phyloP scores from a whole-genome alignment of 2,113 vertebrate species.

The Salvelinus fontinalis region DNA sequence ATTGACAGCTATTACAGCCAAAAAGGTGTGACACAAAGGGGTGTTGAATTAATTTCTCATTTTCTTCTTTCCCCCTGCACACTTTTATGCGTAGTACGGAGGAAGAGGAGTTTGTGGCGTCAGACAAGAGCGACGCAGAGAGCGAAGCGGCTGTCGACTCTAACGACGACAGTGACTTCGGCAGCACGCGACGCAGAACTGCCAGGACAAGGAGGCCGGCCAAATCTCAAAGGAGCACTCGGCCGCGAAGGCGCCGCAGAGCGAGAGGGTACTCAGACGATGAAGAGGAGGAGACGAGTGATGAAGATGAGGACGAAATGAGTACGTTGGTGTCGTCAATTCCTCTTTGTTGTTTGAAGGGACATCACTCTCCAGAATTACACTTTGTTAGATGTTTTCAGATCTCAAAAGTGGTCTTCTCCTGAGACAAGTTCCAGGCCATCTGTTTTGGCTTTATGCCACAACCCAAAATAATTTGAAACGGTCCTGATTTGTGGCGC shows the following conservation, averaged over 20 bases:
- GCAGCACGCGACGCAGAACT: slow-evolving; percentile 62
- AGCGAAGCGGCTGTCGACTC: slow-evolving; percentile 82
- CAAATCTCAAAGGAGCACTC: slow-evolving; percentile 66
- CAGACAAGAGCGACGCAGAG: slow-evolving; percentile 84
- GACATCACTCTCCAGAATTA: too few relatives aligned
- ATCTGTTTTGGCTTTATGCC: too few relatives aligned
- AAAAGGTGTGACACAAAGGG: neutral
- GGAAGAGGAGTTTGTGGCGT: slow-evolving; percentile 83
- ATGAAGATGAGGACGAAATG: slow-evolving; percentile 74
- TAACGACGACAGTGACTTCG: slow-evolving; percentile 82
- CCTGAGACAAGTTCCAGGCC: too few relatives aligned
- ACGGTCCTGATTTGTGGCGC: too few relatives aligned
- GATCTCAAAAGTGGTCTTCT: too few relatives aligned
- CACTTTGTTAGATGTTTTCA: too few relatives aligned
- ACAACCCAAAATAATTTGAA: too few relatives aligned
- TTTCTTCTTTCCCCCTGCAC: neutral
- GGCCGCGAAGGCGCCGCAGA: slow-evolving; percentile 67
- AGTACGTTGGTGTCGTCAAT: slow-evolving; percentile 40
- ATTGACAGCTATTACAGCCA: neutral
- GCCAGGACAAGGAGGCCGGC: slow-evolving; percentile 23
- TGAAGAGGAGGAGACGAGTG: slow-evolving; percentile 79
- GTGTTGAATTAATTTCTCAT: too few relatives aligned
- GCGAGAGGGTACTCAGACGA: slow-evolving; percentile 92
- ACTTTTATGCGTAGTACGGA: slow-evolving; percentile 77
- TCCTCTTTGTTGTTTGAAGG: too few relatives aligned